Evolutionary conservation across 2,797 vertebrate species (phyloP).

Genomic region (Pseudomugil gertrudae): DNA sequence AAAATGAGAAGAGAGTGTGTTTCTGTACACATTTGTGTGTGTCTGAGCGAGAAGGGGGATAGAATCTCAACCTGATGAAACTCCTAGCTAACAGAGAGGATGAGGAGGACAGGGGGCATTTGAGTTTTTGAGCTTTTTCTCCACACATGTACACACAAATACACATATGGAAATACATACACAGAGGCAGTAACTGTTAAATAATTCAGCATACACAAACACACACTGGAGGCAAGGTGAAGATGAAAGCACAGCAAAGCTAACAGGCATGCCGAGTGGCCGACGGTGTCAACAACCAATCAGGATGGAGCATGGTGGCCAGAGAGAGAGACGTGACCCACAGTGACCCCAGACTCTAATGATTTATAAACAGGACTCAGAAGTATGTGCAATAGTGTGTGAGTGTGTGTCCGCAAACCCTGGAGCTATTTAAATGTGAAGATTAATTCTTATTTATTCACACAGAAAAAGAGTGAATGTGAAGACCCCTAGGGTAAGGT

Average conservation of each 20-base stretch:
- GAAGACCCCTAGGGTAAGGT: constrained; percentile 70
- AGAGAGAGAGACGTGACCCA: constrained; percentile 68
- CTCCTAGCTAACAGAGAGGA: constrained; percentile 55
- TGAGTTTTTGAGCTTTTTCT: constrained; percentile 58
- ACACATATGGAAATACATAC: constrained; percentile 66
- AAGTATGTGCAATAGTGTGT: constrained; percentile 32
- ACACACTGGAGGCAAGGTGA: constrained; percentile 74
- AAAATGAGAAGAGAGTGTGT: constrained; percentile 36
- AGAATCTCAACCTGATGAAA: constrained; percentile 60
- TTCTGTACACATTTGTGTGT: constrained; percentile 11
- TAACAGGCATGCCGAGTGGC: constrained; percentile 67
- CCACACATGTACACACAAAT: constrained; percentile 35
- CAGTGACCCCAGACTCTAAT: constrained; percentile 74
- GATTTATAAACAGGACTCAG: constrained; percentile 74
- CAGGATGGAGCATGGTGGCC: constrained; percentile 64
- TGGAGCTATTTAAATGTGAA: constrained; percentile 75
- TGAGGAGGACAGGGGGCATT: constrained; percentile 48
- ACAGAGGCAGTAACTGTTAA: constrained; percentile 65
- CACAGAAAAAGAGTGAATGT: constrained; percentile 67
- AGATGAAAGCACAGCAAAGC: constrained; percentile 67
- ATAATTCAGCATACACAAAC: constrained; percentile 77
- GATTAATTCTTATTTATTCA: constrained; percentile 80
- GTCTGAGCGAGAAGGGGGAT: constrained; percentile 24
- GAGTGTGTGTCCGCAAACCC: constrained; percentile 50
- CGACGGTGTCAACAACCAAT: constrained; percentile 75